Conservation (phyloP, 2,113 vertebrate species). For the Pithys albifrons region DNA sequence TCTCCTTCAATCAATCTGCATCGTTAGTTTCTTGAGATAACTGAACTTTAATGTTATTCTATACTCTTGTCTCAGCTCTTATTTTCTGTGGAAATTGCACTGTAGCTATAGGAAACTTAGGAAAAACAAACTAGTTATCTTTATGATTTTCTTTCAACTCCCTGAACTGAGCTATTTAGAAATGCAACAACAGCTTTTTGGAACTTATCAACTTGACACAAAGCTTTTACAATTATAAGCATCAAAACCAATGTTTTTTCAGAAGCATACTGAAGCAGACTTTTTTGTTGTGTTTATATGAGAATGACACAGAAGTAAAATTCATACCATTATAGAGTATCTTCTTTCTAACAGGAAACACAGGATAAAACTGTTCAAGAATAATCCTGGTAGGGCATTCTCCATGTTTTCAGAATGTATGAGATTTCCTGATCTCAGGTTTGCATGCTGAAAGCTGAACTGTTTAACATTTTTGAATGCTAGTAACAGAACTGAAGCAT, state of each 20-base stretch:
- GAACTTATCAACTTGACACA: background rate
- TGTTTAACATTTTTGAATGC: background rate
- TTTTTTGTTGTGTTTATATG: background rate
- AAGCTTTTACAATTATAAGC: background rate
- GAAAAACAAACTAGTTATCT: background rate
- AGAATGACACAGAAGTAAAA: background rate
- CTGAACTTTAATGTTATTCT: background rate
- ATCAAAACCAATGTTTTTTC: background rate
- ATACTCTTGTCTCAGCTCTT: background rate
- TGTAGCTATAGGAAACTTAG: background rate
- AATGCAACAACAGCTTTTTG: background rate
- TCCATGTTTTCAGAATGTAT: background rate
- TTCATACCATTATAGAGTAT: background rate
- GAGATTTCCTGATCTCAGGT: background rate
- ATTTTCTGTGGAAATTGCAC: background rate
- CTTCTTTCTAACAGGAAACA: background rate
- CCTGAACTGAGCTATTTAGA: background rate
- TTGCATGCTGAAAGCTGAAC: background rate
- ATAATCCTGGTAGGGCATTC: background rate
- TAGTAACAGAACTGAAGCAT: background rate
- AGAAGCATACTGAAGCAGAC: background rate
- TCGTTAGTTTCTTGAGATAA: slow-evolving; percentile 3
- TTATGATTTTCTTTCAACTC: background rate
- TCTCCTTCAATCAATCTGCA: background rate
- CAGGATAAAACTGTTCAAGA: background rate